Evolutionary conservation across 2,797 vertebrate genomes (phyloP).

Genomic region (Poeciliopsis presidionis): DNA sequence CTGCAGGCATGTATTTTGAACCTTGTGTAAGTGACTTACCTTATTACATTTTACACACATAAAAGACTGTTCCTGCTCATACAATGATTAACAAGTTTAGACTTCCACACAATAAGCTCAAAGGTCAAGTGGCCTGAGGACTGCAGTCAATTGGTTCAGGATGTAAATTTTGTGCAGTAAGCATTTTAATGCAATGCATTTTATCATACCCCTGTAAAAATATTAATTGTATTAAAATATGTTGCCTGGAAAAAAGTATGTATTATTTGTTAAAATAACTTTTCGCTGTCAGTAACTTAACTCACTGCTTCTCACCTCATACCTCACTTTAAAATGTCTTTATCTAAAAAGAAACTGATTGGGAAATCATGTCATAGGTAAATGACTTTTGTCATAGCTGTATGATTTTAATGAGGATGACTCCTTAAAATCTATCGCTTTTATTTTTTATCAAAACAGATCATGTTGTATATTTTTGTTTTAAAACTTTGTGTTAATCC

Average conservation of each 20-base stretch:
- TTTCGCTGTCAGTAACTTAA: background rate
- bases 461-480: background rate
- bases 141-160: background rate
- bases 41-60: constrained; percentile 29
- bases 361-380: background rate
- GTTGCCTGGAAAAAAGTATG: background rate
- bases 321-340: background rate
- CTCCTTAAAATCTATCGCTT: background rate
- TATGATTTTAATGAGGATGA: background rate
- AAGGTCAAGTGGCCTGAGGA: constrained; percentile 19
- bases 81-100: constrained; percentile 49
- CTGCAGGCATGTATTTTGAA: background rate
- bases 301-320: background rate
- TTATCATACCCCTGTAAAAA: background rate
- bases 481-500: background rate
- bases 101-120: constrained; percentile 31
- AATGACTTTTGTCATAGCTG: background rate
- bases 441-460: background rate
- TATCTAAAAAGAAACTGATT: background rate
- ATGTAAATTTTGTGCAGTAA: background rate
- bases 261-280: background rate
- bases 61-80: constrained; percentile 31
- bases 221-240: background rate
- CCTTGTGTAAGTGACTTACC: background rate
- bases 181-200: background rate